Evolutionary conservation across 1,140 invertebrate genomes (phyloP).

Genomic region (Adoxophyes honmai): DNA sequence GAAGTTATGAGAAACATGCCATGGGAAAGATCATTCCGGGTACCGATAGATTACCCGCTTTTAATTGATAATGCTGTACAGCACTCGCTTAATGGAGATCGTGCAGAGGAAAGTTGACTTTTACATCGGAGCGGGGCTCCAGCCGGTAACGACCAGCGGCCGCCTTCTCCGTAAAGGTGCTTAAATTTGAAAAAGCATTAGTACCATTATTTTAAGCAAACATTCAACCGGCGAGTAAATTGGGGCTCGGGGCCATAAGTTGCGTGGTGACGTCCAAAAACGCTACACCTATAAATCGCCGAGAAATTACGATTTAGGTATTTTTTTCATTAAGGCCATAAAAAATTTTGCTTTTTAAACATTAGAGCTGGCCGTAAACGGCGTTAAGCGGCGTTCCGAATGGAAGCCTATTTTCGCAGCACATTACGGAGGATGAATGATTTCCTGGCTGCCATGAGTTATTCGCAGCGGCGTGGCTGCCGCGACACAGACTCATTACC

Average conservation of each 20-base stretch:
- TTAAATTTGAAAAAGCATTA: constrained; percentile 11
- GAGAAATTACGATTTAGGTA: constrained; percentile 41
- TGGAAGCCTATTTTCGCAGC: constrained; percentile 74
- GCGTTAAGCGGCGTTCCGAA: constrained; percentile 50
- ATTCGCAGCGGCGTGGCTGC: constrained; percentile 37
- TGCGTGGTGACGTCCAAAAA: constrained; percentile 6
- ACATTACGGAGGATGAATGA: constrained; percentile 74
- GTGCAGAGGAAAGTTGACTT: constrained; percentile 22
- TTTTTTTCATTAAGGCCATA: constrained; percentile 54
- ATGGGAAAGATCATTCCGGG: constrained; percentile 41
- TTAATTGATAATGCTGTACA: constrained; percentile 40
- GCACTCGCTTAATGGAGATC: constrained; percentile 35
- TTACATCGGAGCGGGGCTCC: background rate
- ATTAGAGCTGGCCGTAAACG: constrained; percentile 51
- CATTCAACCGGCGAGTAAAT: background rate
- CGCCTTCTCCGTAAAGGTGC: constrained; percentile 1
- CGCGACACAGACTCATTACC: constrained; percentile 55
- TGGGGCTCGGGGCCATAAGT: constrained; percentile 8
- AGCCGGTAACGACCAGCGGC: background rate
- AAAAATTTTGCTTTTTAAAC: constrained; percentile 52
- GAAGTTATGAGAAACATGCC: constrained; percentile 62
- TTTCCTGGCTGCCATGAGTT: constrained; percentile 71
- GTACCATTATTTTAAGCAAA: constrained; percentile 9
- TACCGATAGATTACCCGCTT: constrained; percentile 29
- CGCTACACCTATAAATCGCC: constrained; percentile 26